These are phyloP conservation scores for Operophtera brumata DNA, from an alignment of 2,888 invertebrate species.

Conservation along the genomic window DNA sequence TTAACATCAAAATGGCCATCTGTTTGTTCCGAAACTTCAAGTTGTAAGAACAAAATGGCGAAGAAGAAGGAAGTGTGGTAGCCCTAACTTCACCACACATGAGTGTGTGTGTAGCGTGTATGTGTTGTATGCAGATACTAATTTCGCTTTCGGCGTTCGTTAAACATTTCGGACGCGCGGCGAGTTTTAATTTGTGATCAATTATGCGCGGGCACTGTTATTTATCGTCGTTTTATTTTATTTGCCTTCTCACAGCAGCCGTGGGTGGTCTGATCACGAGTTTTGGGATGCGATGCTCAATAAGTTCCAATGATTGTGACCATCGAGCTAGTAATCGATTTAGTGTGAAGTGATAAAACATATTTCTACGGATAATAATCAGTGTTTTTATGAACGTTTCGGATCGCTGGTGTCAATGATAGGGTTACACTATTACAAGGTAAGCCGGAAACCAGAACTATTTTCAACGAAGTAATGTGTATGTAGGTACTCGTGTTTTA, in stretches of 20 bases:
- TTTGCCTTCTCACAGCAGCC: constrained; percentile 73
- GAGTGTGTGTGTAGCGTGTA: constrained; percentile 44
- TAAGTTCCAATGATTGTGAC: constrained; percentile 72
- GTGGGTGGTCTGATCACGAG: constrained; percentile 80
- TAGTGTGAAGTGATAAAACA: constrained; percentile 32
- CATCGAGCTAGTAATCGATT: constrained; percentile 57
- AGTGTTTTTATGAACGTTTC: constrained; percentile 16
- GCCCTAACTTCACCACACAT: constrained; percentile 20
- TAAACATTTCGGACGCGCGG: constrained; percentile 76
- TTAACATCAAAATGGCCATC: too few species aligned
- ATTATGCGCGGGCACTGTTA: constrained; percentile 79
- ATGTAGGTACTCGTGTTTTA: too few species aligned
- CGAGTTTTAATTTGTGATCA: constrained; percentile 81
- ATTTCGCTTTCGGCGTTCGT: constrained; percentile 75
- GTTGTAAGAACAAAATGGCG: too few species aligned
- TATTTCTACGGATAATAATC: constrained; percentile 23
- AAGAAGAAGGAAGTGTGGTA: not conserved
- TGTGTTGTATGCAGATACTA: constrained; percentile 53
- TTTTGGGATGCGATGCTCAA: constrained; percentile 68
- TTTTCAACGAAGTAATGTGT: not conserved
- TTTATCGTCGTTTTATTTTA: constrained; percentile 80
- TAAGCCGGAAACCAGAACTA: constrained; percentile 5
- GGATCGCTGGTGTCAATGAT: constrained; percentile 13
- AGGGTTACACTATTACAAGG: constrained; percentile 5
- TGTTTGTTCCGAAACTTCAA: too few species aligned